Percentiles rank a stretch among this genome's conserved stretches.
Conservation (phyloP, 2,888 invertebrate genomes). For the Polydrusus pterygomalis region DNA sequence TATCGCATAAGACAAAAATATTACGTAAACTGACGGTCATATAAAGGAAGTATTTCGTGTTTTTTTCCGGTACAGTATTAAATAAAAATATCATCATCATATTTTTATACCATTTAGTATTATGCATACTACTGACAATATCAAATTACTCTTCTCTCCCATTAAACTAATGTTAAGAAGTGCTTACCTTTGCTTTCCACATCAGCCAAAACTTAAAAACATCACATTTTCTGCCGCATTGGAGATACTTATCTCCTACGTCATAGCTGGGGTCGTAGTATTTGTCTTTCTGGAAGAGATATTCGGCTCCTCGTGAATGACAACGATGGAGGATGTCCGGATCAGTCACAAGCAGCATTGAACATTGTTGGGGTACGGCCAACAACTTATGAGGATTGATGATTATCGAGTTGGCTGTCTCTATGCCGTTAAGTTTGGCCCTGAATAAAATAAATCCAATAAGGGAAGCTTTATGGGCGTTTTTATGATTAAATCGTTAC, state of each 20-base stretch:
- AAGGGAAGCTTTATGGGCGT: background rate
- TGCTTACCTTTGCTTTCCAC: conserved; percentile 79
- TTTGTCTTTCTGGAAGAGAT: conserved; percentile 76
- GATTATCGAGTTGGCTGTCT: conserved; percentile 76
- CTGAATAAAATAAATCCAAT: conserved; percentile 33
- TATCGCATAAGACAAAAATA: too few species aligned
- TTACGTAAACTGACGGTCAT: too few species aligned
- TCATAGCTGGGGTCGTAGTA: conserved; percentile 74
- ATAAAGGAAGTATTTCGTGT: too few species aligned
- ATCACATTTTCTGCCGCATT: conserved; percentile 82
- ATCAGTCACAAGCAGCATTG: conserved; percentile 72
- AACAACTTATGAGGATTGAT: conserved; percentile 79
- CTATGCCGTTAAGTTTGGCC: conserved; percentile 73
- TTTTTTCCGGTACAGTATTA: too few species aligned
- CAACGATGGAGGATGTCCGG: conserved; percentile 70
- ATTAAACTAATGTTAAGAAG: background rate
- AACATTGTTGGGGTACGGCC: conserved; percentile 77
- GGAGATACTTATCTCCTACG: conserved; percentile 78
- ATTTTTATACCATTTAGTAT: too few species aligned
- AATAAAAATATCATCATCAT: too few species aligned
- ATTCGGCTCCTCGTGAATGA: conserved; percentile 74
- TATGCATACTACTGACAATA: too few species aligned
- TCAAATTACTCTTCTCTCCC: background rate
- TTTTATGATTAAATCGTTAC: background rate
- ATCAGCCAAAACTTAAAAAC: conserved; percentile 83